A percentile compares a stretch with the other conserved stretches of the same genome.
These are phyloP conservation scores for Coenonympha arcania DNA, from an alignment of 2,888 invertebrate genomes.

Conservation along the genomic window DNA sequence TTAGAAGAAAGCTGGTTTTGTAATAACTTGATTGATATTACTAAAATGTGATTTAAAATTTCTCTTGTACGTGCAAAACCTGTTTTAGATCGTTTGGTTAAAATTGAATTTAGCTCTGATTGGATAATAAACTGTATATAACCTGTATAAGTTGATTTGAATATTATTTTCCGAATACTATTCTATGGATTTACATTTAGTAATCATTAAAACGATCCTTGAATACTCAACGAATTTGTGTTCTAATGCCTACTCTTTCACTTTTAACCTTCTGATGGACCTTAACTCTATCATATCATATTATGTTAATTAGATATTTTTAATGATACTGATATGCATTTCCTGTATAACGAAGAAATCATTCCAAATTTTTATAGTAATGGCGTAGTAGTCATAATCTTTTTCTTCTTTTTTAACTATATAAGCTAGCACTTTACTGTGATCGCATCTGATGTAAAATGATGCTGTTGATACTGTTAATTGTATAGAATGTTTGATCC, in stretches of 20 bases:
- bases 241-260: conserved; percentile 19
- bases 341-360: not conserved
- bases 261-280: conserved; percentile 25
- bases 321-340: not conserved
- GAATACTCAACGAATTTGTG: conserved; percentile 15
- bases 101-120: conserved; percentile 5
- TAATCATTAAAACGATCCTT: conserved; percentile 23
- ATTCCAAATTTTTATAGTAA: no score
- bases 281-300: conserved; percentile 9
- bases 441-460: no score
- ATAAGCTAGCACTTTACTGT: not conserved
- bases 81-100: not conserved
- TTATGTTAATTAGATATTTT: not conserved
- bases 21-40: not conserved
- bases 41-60: not conserved
- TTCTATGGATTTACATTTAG: conserved; percentile 21
- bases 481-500: no score
- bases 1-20: not conserved
- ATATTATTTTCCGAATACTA: conserved; percentile 6
- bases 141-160: conserved; percentile 9
- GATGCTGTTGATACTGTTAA: no score
- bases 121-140: not conserved
- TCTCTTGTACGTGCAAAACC: not conserved
- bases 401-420: not conserved
- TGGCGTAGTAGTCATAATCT: no score